A percentile compares a stretch with the other conserved stretches of the same genome.
These are phyloP conservation scores for Euzophera pinguis DNA, from an alignment of 2,888 invertebrate genomes.

Conservation along the genomic window DNA sequence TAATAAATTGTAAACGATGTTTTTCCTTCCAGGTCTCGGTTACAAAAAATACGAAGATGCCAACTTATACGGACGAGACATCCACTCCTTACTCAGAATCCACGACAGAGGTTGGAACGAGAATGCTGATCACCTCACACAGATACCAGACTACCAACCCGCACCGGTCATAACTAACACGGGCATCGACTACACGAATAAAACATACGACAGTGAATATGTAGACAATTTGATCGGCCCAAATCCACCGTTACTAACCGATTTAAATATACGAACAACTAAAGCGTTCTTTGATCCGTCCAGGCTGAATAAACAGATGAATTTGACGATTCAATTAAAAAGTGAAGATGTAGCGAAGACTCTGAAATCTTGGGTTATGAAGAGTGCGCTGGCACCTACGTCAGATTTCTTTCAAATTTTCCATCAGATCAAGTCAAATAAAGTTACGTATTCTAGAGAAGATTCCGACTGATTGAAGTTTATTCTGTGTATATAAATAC, in stretches of 20 bases:
- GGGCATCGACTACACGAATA: conserved; percentile 60
- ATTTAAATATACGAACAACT: conserved; percentile 38
- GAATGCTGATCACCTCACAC: conserved; percentile 37
- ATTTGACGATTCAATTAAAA: conserved; percentile 40
- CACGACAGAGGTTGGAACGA: conserved; percentile 35
- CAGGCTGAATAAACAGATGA: conserved; percentile 43
- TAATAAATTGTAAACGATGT: no score
- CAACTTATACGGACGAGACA: conserved; percentile 47
- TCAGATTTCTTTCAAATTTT: conserved; percentile 54
- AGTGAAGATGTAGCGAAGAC: conserved; percentile 47
- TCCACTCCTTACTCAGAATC: conserved; percentile 49
- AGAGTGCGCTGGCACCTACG: conserved; percentile 43
- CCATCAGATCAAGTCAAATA: conserved; percentile 49
- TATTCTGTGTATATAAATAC: no score
- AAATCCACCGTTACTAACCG: conserved; percentile 49
- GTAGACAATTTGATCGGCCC: conserved; percentile 52
- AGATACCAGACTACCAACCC: conserved; percentile 43
- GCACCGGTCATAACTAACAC: conserved; percentile 36
- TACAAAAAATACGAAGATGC: conserved; percentile 46
- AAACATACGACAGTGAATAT: conserved; percentile 42
- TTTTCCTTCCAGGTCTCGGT: conserved; percentile 46
- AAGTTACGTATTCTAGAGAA: conserved; percentile 30
- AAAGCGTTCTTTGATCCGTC: conserved; percentile 41
- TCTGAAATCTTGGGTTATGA: conserved; percentile 42
- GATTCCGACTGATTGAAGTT: conserved; percentile 28